Conservation (phyloP, 2,113 vertebrate species). For the Paratilapia polleni region DNA sequence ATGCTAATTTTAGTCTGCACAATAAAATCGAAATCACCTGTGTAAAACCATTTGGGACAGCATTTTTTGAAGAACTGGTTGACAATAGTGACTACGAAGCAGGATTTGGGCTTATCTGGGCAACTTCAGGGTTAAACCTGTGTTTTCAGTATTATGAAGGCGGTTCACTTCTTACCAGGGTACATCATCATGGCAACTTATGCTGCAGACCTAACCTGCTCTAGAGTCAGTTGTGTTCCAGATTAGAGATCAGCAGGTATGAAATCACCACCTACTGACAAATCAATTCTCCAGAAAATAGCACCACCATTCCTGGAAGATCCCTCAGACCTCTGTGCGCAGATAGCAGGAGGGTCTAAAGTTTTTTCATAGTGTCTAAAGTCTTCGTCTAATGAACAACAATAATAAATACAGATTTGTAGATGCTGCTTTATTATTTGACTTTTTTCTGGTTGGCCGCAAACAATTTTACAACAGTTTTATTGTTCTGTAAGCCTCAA, state of each 20-base stretch:
- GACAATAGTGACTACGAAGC: no score
- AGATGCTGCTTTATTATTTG: fast-evolving
- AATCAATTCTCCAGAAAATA: neutral
- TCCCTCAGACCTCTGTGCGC: fast-evolving
- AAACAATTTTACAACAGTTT: neutral
- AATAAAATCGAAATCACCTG: neutral
- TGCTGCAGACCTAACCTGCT: neutral
- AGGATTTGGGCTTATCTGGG: no score
- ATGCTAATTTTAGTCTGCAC: neutral
- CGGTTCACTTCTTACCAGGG: no score
- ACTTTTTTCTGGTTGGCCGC: neutral
- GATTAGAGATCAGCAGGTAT: neutral
- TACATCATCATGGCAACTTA: no score
- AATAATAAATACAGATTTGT: neutral
- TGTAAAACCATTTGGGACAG: no score
- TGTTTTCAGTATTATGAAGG: no score
- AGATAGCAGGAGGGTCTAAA: neutral
- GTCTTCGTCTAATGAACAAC: neutral
- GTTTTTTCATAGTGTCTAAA: neutral
- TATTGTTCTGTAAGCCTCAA: neutral
- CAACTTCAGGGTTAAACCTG: no score
- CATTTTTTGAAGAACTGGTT: no score
- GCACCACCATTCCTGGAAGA: neutral
- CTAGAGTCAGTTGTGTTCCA: neutral
- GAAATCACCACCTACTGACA: neutral